A percentile compares a stretch with the other conserved stretches of the same genome.
phyloP scores from a whole-genome alignment of 2,888 invertebrate genomes.

The Buathra laborator region DNA sequence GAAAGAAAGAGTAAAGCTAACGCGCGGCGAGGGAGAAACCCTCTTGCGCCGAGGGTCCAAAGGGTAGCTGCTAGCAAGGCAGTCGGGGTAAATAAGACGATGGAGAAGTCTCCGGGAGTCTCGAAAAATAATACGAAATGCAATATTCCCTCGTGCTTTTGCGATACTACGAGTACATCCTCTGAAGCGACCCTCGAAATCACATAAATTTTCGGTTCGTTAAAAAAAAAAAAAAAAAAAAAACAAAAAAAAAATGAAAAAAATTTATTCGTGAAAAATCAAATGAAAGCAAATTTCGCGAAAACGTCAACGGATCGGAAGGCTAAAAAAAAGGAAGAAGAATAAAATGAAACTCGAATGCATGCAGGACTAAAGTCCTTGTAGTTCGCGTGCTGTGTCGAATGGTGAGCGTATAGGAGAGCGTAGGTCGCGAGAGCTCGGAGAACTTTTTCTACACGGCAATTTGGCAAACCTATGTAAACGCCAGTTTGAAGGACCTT shows the following conservation, averaged over 20 bases:
- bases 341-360: conserved; percentile 25
- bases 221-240: conserved; percentile 5
- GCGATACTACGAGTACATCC: neutral
- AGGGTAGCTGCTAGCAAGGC: conserved; percentile 13
- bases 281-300: conserved; percentile 2
- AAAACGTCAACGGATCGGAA: conserved; percentile 32
- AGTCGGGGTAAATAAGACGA: conserved; percentile 44
- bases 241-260: neutral
- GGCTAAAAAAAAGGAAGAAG: conserved; percentile 3
- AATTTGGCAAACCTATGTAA: conserved; percentile 80
- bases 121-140: conserved; percentile 30
- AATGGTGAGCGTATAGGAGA: conserved; percentile 14
- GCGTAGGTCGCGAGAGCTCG: conserved; percentile 27
- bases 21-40: conserved; percentile 3
- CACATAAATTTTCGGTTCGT: conserved; percentile 9
- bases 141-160: conserved; percentile 6
- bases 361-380: conserved; percentile 37
- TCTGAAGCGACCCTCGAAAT: neutral
- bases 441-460: conserved; percentile 79
- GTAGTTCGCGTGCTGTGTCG: conserved; percentile 4
- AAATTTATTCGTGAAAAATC: neutral
- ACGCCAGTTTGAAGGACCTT: conserved; percentile 78
- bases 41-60: conserved; percentile 31
- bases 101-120: neutral
- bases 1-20: conserved; percentile 15